A percentile compares a stretch with the other conserved stretches of the same genome.
phyloP scores from a whole-genome alignment of 2,888 invertebrate species.

The Acanthosoma haemorrhoidale region DNA sequence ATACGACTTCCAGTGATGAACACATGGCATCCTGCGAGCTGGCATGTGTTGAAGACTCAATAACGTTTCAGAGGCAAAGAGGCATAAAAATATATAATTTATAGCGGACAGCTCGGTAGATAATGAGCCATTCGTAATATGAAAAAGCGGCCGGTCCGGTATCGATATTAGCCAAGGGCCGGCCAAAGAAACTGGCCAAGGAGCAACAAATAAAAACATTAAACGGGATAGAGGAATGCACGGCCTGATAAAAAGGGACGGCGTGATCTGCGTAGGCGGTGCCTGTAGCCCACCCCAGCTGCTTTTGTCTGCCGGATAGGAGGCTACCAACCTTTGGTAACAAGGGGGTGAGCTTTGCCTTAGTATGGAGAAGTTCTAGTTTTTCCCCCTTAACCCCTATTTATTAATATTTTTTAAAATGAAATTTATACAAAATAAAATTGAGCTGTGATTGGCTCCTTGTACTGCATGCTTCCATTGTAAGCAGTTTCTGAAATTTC shows the following conservation, averaged over 20 bases:
- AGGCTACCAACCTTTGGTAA: no score
- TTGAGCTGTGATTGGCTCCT: no score
- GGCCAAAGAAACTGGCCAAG: no score
- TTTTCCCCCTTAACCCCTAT: no score
- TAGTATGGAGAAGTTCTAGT: no score
- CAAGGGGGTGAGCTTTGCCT: no score
- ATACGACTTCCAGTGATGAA: neutral
- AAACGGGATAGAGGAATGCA: neutral
- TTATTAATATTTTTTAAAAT: no score
- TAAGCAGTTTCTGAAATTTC: no score
- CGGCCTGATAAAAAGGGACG: neutral
- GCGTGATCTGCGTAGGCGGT: neutral
- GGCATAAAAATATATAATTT: neutral
- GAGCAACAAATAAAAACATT: constrained; percentile 9
- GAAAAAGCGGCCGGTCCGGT: neutral
- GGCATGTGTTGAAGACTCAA: neutral
- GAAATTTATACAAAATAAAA: no score
- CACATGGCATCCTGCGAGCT: neutral
- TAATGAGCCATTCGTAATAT: neutral
- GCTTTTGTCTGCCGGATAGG: neutral
- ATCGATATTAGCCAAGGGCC: neutral
- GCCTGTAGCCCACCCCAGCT: neutral
- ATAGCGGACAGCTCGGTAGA: neutral
- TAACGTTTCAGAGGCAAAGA: neutral
- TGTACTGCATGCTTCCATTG: no score